Evolutionary conservation across 1,140 invertebrate species (phyloP).

Genomic region (Lepeophtheirus salmonis): DNA sequence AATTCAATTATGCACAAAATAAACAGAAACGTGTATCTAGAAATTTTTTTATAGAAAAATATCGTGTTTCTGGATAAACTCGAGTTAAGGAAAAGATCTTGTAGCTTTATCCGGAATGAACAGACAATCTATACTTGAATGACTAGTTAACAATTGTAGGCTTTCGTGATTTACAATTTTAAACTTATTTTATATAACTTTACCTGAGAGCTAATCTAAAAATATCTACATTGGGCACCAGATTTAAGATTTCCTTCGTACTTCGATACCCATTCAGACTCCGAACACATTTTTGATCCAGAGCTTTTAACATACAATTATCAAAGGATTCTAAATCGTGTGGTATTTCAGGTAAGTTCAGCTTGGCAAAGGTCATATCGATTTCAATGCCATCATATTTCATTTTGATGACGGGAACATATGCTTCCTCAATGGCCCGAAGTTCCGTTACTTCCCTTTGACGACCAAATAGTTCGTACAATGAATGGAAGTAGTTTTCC

Average conservation of each 20-base stretch:
- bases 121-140: too few relatives aligned
- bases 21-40: too few relatives aligned
- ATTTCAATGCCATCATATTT: constrained; percentile 4
- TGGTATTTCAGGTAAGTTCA: constrained; percentile 4
- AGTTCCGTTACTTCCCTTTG: constrained; percentile 8
- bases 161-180: too few relatives aligned
- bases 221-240: constrained; percentile 4
- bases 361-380: constrained; percentile 12
- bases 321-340: neutral
- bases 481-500: constrained; percentile 8
- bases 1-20: too few relatives aligned
- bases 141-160: too few relatives aligned
- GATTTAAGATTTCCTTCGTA: constrained; percentile 4
- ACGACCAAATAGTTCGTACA: constrained; percentile 1
- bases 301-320: neutral
- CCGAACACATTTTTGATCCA: constrained; percentile 11
- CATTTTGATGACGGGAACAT: constrained; percentile 13
- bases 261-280: constrained; percentile 14
- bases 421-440: constrained; percentile 15
- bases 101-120: too few relatives aligned
- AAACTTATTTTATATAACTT: too few relatives aligned
- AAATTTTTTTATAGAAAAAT: too few relatives aligned
- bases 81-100: too few relatives aligned
- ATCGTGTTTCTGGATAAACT: too few relatives aligned
- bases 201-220: neutral